Conservation (phyloP, 37 sponge, comb jelly and placozoan species). For the Chondrilla cf. caribensis region DNA sequence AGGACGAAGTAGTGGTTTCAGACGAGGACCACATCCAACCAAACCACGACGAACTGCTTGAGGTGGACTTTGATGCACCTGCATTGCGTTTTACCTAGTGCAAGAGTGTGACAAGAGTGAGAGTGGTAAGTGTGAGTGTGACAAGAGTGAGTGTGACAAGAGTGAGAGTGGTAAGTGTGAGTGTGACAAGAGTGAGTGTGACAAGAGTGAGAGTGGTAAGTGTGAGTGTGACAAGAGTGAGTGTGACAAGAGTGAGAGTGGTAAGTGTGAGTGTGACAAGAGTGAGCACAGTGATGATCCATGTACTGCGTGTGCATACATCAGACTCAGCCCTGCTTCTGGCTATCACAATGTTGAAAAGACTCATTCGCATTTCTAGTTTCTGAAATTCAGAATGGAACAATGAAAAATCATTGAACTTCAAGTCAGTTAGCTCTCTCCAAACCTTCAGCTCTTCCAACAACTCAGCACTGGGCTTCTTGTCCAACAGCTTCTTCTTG, state of each 20-base stretch:
- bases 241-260: not conserved
- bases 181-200: not conserved
- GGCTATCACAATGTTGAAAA: slow-evolving; percentile 64
- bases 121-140: not conserved
- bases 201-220: no score
- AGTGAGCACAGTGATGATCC: no score
- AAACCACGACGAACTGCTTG: not conserved
- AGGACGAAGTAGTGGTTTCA: not conserved
- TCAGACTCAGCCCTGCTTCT: slow-evolving; percentile 55
- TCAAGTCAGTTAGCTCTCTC: not conserved
- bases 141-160: no score
- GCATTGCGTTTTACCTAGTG: no score
- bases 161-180: not conserved
- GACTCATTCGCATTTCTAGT: slow-evolving; percentile 56
- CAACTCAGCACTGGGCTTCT: slow-evolving; percentile 30
- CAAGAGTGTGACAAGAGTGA: not conserved
- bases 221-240: no score
- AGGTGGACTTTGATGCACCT: not conserved
- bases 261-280: no score
- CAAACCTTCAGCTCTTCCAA: slow-evolving; percentile 35
- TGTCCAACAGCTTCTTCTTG: slow-evolving; percentile 46
- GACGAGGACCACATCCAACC: slow-evolving; percentile 8
- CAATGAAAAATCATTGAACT: not conserved
- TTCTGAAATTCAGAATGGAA: slow-evolving; percentile 24
- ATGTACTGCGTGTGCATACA: slow-evolving; percentile 42